Evolutionary conservation across 2,888 invertebrate genomes (phyloP).

Genomic region (Lycophotia porphyrea): DNA sequence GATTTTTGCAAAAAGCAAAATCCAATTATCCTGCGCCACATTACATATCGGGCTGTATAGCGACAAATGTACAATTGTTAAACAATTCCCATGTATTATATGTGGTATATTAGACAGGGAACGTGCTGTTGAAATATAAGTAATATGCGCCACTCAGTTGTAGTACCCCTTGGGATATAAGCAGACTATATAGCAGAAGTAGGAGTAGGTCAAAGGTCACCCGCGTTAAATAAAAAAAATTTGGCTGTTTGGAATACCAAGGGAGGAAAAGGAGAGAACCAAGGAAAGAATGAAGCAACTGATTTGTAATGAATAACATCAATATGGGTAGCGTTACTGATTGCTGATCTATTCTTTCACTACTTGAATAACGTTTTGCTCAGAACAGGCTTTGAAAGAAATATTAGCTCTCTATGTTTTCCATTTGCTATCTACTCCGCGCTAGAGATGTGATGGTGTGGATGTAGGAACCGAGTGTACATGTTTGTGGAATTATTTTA

Average conservation of each 20-base stretch:
- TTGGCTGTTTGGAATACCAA: slow-evolving; percentile 20
- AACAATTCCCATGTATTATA: not conserved
- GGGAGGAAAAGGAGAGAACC: too few species aligned
- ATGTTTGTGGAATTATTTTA: slow-evolving; percentile 28
- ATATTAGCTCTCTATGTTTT: not conserved
- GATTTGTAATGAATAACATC: not conserved
- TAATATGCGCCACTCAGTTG: not conserved
- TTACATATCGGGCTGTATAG: not conserved
- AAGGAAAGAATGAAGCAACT: not conserved
- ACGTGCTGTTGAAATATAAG: not conserved
- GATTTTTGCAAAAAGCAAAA: not conserved
- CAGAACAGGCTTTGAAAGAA: not conserved
- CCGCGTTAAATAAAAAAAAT: not conserved
- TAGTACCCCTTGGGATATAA: not conserved
- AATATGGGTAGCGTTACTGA: not conserved
- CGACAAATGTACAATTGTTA: not conserved
- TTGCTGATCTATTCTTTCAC: not conserved
- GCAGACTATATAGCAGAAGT: slow-evolving; percentile 39
- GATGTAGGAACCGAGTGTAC: slow-evolving; percentile 51
- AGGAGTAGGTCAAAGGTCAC: not conserved
- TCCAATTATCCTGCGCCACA: not conserved
- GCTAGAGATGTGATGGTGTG: slow-evolving; percentile 41
- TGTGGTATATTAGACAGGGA: not conserved
- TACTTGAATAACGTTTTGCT: not conserved
- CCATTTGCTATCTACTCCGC: slow-evolving; percentile 13